Percentiles rank a stretch among this genome's conserved stretches.
These are phyloP conservation scores for Falcunculus frontatus DNA, from an alignment of 2,113 vertebrate genomes.

Conservation along the genomic window DNA sequence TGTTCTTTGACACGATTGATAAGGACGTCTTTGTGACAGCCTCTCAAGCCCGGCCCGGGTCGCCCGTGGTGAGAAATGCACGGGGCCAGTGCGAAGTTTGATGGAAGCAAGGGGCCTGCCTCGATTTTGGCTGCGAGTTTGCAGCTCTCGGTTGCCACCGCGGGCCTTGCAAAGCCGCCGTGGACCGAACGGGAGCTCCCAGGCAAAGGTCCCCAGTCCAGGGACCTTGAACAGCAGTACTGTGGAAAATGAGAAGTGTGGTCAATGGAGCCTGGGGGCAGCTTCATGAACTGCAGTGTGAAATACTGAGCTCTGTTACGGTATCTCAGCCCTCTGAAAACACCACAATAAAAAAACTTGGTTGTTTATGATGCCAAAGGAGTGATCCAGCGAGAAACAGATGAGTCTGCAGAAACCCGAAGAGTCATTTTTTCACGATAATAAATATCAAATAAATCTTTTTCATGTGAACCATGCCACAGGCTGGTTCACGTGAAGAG, in stretches of 20 bases:
- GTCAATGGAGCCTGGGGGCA: background rate
- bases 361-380: background rate
- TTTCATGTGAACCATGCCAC: background rate
- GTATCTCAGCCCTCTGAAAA: background rate
- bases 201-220: too few species aligned
- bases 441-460: background rate
- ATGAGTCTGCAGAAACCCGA: background rate
- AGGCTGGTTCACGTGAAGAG: too few species aligned
- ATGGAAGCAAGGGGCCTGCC: background rate
- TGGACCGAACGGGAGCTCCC: rapidly evolving
- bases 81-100: too few species aligned
- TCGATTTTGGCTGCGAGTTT: rapidly evolving
- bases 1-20: too few species aligned
- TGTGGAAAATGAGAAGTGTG: background rate
- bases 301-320: background rate
- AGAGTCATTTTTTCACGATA: background rate
- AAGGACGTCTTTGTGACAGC: background rate
- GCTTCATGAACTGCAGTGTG: rapidly evolving
- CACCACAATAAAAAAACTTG: background rate
- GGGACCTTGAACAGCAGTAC: background rate
- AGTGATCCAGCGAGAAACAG: background rate
- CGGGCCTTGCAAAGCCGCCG: rapidly evolving
- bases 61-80: too few species aligned
- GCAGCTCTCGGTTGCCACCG: background rate
- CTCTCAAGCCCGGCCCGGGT: background rate